phyloP scores from a whole-genome alignment of 2,113 vertebrate species.

The Seriola dumerili region DNA sequence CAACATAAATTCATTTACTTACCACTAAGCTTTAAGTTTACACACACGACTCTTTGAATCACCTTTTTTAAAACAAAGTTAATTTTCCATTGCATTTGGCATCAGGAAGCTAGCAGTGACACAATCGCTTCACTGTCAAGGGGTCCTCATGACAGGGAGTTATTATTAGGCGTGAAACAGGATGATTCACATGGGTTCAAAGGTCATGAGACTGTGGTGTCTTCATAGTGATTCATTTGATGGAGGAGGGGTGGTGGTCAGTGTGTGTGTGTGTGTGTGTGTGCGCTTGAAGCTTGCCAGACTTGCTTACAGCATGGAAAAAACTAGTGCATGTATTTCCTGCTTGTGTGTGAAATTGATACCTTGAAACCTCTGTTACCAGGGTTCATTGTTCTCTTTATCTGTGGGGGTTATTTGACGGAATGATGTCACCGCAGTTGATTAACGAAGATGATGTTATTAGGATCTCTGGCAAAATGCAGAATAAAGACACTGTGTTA shows the following conservation, averaged over 20 bases:
- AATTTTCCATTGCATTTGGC: slow-evolving; percentile 12
- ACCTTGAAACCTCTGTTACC: slow-evolving; percentile 3
- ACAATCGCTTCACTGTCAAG: slow-evolving; percentile 38
- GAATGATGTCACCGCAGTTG: not conserved
- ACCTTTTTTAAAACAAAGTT: not conserved
- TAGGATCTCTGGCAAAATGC: not conserved
- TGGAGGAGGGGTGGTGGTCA: not conserved
- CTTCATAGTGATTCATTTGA: slow-evolving; percentile 45
- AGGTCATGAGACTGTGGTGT: slow-evolving; percentile 18
- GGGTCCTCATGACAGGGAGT: not conserved
- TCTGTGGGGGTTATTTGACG: not conserved
- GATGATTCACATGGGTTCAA: slow-evolving; percentile 28
- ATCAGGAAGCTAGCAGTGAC: slow-evolving; percentile 27
- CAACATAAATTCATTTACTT: not conserved
- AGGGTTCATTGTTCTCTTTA: not conserved
- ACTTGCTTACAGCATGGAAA: slow-evolving; percentile 54
- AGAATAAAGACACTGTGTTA: not conserved
- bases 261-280: no score
- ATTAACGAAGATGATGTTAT: not conserved
- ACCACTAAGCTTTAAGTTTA: not conserved
- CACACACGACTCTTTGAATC: slow-evolving; percentile 7
- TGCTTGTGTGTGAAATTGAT: slow-evolving; percentile 34
- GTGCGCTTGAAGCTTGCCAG: slow-evolving; percentile 10
- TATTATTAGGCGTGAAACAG: slow-evolving; percentile 32
- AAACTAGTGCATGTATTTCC: slow-evolving; percentile 21